These are phyloP conservation scores for Drosophila murphyi DNA, from an alignment of 1,140 invertebrate species.

Conservation along the genomic window DNA sequence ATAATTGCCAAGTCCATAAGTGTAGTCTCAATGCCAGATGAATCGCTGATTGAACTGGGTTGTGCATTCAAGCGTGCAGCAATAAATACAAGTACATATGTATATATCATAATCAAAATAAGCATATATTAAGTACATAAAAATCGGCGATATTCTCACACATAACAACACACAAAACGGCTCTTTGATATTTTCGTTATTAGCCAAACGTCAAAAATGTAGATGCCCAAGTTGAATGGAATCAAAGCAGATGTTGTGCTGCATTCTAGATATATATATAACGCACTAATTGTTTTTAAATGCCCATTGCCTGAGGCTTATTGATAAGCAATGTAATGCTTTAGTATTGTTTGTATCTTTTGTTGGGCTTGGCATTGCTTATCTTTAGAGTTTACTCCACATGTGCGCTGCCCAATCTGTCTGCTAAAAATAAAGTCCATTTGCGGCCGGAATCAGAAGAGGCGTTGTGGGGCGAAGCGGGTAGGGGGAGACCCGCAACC, in stretches of 20 bases:
- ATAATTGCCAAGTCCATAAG: constrained; percentile 61
- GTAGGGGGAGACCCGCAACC: constrained; percentile 25
- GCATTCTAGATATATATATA: too few species aligned
- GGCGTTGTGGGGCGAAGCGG: background rate
- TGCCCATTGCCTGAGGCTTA: background rate
- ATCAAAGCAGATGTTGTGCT: too few species aligned
- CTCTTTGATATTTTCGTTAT: too few species aligned
- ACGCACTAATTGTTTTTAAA: too few species aligned
- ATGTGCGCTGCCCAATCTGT: constrained; percentile 3
- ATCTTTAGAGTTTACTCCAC: constrained; percentile 15
- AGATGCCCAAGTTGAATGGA: too few species aligned
- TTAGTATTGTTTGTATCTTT: constrained; percentile 8
- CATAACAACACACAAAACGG: background rate
- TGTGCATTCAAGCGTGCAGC: constrained; percentile 36
- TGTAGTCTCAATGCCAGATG: constrained; percentile 61
- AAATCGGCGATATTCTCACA: background rate
- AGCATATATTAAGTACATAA: background rate
- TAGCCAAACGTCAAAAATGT: too few species aligned
- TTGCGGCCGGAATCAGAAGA: too few species aligned
- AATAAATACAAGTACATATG: background rate
- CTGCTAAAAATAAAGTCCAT: constrained; percentile 29
- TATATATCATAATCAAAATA: background rate
- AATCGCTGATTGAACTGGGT: constrained; percentile 36
- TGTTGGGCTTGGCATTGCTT: constrained; percentile 32
- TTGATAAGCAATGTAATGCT: constrained; percentile 22